These are phyloP conservation scores for Camponotus fellah DNA, from an alignment of 2,888 invertebrate species.

Conservation along the genomic window DNA sequence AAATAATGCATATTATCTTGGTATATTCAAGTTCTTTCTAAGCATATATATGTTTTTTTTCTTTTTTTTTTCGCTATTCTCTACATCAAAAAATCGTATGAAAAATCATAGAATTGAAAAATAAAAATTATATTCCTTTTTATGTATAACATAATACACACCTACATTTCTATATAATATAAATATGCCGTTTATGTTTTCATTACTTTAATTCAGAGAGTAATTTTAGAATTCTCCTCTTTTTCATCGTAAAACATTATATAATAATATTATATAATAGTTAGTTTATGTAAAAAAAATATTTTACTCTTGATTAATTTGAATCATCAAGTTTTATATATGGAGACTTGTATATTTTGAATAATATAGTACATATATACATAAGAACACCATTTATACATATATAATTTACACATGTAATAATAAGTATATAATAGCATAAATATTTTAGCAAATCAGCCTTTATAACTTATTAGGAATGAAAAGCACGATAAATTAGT, in stretches of 20 bases:
- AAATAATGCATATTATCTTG: constrained; percentile 35
- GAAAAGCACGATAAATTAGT: constrained; percentile 28
- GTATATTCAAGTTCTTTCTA: constrained; percentile 31
- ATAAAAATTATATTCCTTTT: neutral
- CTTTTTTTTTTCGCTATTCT: neutral
- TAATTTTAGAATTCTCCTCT: neutral
- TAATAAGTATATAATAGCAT: constrained; percentile 46
- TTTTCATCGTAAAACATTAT: neutral
- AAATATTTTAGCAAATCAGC: constrained; percentile 58
- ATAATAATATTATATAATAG: neutral
- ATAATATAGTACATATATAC: constrained; percentile 41
- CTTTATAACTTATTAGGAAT: constrained; percentile 50
- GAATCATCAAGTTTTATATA: constrained; percentile 19
- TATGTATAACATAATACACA: neutral
- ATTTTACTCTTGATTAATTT: constrained; percentile 4
- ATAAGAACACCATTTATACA: constrained; percentile 47
- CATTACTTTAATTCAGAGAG: constrained; percentile 15
- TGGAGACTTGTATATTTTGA: constrained; percentile 21
- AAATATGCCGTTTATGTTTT: neutral
- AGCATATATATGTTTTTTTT: constrained; percentile 15
- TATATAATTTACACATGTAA: constrained; percentile 30
- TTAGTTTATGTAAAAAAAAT: neutral
- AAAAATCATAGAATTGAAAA: constrained; percentile 7
- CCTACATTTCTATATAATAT: constrained; percentile 15
- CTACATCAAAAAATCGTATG: constrained; percentile 6